Conservation (phyloP, 2,797 vertebrate genomes). For the Decapterus maruadsi region DNA sequence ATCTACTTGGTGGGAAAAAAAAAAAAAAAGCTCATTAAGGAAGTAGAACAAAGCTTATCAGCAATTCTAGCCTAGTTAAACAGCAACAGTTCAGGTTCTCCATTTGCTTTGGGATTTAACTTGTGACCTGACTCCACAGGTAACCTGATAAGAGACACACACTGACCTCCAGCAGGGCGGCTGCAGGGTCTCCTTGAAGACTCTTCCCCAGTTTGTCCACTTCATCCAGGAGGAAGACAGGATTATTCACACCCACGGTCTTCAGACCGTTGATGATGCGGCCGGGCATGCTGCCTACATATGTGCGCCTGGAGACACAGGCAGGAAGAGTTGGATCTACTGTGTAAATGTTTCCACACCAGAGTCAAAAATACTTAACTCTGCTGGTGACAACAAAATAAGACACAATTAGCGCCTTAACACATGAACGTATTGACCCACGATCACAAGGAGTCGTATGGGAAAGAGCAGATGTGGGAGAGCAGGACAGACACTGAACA, state of each 20-base stretch:
- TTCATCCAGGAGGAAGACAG: slow-evolving; percentile 96
- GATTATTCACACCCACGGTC: slow-evolving; percentile 94
- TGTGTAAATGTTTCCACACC: not conserved
- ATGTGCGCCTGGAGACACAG: slow-evolving; percentile 89
- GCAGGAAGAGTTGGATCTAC: not conserved
- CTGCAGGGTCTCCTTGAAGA: slow-evolving; percentile 96
- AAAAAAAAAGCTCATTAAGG: not conserved
- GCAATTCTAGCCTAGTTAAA: not conserved
- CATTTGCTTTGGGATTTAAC: not conserved
- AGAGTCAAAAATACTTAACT: not conserved
- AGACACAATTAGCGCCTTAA: too few species aligned
- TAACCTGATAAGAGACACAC: not conserved
- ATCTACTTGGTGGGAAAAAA: not conserved
- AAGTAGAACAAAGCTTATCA: not conserved
- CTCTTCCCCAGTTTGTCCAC: slow-evolving; percentile 98
- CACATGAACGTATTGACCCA: too few species aligned
- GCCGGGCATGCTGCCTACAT: slow-evolving; percentile 98
- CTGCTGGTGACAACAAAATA: not conserved
- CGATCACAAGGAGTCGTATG: too few species aligned
- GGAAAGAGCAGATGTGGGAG: too few species aligned
- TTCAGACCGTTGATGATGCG: slow-evolving; percentile 97
- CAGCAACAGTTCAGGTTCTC: not conserved
- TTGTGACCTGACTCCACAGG: not conserved
- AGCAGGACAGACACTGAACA: too few species aligned
- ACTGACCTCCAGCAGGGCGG: slow-evolving; percentile 94